phyloP scores from a whole-genome alignment of 2,113 vertebrate genomes.

The Oreochromis spilurus region DNA sequence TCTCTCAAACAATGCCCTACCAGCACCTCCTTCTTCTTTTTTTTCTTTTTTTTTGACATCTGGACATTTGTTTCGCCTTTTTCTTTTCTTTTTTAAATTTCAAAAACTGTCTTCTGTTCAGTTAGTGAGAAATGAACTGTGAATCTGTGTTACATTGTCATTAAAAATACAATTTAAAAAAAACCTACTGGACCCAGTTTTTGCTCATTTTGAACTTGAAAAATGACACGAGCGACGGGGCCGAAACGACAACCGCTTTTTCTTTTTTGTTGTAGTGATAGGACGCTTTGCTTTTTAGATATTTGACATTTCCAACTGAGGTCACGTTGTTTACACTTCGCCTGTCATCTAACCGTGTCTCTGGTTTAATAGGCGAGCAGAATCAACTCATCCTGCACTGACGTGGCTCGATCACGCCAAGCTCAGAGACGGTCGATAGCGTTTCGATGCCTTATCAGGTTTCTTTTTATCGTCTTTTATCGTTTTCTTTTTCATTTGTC shows the following conservation, averaged over 20 bases:
- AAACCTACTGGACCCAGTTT: conserved; percentile 16
- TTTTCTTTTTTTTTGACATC: neutral
- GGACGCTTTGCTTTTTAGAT: conserved; percentile 40
- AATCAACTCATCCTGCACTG: neutral
- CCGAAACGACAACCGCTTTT: neutral
- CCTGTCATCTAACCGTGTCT: conserved; percentile 15
- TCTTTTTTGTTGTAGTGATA: neutral
- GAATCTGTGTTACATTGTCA: conserved; percentile 60
- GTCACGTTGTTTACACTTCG: conserved; percentile 48
- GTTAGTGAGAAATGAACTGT: conserved; percentile 60
- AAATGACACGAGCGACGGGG: neutral
- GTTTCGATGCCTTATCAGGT: conserved; percentile 49
- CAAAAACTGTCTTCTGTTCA: conserved; percentile 22
- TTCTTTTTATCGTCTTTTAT: conserved; percentile 33
- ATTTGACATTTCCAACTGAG: conserved; percentile 19
- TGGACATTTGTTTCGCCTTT: conserved; percentile 48
- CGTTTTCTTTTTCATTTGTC: conserved; percentile 15
- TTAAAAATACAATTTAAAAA: neutral
- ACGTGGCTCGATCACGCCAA: neutral
- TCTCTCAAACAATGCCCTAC: conserved; percentile 55
- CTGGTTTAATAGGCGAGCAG: conserved; percentile 8
- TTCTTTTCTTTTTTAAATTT: neutral
- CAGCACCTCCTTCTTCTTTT: conserved; percentile 40
- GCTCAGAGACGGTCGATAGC: conserved; percentile 20
- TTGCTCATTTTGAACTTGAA: conserved; percentile 3